phyloP scores from a whole-genome alignment of 2,797 vertebrate species.

The Anisognathus igniventris region DNA sequence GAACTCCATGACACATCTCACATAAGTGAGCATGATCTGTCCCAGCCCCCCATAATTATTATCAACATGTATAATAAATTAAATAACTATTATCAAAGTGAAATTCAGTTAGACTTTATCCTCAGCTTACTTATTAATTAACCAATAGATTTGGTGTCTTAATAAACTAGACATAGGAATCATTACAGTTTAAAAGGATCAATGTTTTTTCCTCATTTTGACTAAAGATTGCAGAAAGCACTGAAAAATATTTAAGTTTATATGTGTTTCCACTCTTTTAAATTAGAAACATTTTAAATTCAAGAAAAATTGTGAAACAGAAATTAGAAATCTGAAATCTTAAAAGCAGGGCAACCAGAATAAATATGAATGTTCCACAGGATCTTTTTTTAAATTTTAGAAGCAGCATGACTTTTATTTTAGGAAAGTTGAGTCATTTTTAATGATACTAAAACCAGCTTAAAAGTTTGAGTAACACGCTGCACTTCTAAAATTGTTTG shows the following conservation, averaged over 20 bases:
- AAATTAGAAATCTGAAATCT: background rate
- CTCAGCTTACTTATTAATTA: background rate
- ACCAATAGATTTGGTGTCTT: background rate
- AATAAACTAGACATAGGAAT: background rate
- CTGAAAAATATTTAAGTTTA: background rate
- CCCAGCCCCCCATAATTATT: background rate
- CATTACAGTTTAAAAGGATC: background rate
- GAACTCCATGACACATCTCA: background rate
- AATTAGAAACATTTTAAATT: background rate
- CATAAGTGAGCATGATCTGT: background rate
- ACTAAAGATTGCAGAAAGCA: background rate
- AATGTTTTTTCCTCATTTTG: background rate
- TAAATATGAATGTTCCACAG: background rate
- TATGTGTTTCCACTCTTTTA: background rate
- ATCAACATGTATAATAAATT: too few species aligned
- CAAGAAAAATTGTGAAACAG: background rate
- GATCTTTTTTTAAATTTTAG: background rate
- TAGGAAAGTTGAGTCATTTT: background rate
- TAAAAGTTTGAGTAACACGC: background rate
- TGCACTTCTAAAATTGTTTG: background rate
- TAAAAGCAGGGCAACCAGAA: background rate
- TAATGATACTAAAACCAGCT: background rate
- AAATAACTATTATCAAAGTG: background rate
- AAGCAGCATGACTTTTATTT: background rate
- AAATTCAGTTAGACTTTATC: background rate